Evolutionary conservation across 2,113 vertebrate species (phyloP).

Genomic region (Indicator maculatus): DNA sequence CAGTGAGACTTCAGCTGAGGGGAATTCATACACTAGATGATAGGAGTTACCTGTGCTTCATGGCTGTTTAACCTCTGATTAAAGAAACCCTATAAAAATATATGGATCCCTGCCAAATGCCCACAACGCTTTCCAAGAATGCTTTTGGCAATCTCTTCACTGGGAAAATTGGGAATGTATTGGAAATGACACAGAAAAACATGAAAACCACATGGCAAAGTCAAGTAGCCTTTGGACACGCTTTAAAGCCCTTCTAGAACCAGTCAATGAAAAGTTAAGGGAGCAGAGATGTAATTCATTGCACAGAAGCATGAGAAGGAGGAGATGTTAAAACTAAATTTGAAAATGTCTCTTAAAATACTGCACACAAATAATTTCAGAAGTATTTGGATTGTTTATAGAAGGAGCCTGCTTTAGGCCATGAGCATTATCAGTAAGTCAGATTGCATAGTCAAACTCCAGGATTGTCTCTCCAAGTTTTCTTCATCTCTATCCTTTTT

Average conservation of each 20-base stretch:
- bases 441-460: slow-evolving; percentile 16
- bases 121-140: slow-evolving; percentile 33
- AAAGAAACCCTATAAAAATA: slow-evolving; percentile 9
- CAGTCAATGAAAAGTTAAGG: slow-evolving; percentile 58
- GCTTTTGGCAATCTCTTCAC: slow-evolving; percentile 34
- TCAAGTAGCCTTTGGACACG: slow-evolving; percentile 55
- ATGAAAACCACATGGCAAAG: slow-evolving; percentile 61
- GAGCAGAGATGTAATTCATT: slow-evolving; percentile 54
- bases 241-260: slow-evolving; percentile 65
- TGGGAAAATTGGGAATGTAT: slow-evolving; percentile 53
- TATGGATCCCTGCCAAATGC: slow-evolving; percentile 29
- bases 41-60: slow-evolving; percentile 56
- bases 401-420: background rate
- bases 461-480: slow-evolving; percentile 17
- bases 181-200: slow-evolving; percentile 64
- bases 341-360: slow-evolving; percentile 61
- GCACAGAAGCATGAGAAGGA: slow-evolving; percentile 25
- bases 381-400: background rate
- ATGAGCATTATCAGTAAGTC: background rate
- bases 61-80: background rate
- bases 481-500: slow-evolving; percentile 5
- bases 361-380: slow-evolving; percentile 28
- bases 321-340: slow-evolving; percentile 41
- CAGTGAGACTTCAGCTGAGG: background rate
- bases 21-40: slow-evolving; percentile 38